phyloP scores from a whole-genome alignment of 2,113 vertebrate species.

The Toxotes jaculatrix region DNA sequence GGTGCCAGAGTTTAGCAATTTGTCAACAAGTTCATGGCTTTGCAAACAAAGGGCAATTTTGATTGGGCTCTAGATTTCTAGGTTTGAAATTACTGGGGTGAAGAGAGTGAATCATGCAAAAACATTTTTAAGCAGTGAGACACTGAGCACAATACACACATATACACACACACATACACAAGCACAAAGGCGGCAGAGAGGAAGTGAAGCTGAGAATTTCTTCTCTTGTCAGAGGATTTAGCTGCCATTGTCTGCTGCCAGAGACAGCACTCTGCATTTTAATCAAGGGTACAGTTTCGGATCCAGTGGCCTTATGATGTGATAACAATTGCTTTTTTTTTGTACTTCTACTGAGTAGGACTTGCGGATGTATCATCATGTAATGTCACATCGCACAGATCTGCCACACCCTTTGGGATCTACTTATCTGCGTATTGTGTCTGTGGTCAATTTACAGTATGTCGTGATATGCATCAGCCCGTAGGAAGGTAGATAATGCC shows the following conservation, averaged over 20 bases:
- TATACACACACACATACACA: constrained; percentile 27
- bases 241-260: constrained; percentile 66
- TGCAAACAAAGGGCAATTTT: constrained; percentile 42
- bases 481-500: background rate
- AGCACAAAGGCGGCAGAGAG: constrained; percentile 33
- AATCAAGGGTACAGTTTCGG: constrained; percentile 60
- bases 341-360: background rate
- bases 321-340: constrained; percentile 38
- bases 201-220: constrained; percentile 43
- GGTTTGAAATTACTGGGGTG: constrained; percentile 33
- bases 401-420: constrained; percentile 5
- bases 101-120: constrained; percentile 51
- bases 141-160: constrained; percentile 33
- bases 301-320: constrained; percentile 55
- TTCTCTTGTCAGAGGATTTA: constrained; percentile 73
- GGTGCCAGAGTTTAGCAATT: constrained; percentile 9
- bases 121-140: constrained; percentile 37
- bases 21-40: constrained; percentile 32
- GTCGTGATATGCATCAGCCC: constrained; percentile 4
- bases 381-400: constrained; percentile 9
- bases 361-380: constrained; percentile 17
- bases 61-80: constrained; percentile 49
- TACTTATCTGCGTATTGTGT: constrained; percentile 9
- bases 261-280: constrained; percentile 58
- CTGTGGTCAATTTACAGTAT: constrained; percentile 4